A percentile compares a stretch with the other conserved stretches of the same genome.
phyloP scores from a whole-genome alignment of 2,797 vertebrate genomes.

The Brachymystax lenok region DNA sequence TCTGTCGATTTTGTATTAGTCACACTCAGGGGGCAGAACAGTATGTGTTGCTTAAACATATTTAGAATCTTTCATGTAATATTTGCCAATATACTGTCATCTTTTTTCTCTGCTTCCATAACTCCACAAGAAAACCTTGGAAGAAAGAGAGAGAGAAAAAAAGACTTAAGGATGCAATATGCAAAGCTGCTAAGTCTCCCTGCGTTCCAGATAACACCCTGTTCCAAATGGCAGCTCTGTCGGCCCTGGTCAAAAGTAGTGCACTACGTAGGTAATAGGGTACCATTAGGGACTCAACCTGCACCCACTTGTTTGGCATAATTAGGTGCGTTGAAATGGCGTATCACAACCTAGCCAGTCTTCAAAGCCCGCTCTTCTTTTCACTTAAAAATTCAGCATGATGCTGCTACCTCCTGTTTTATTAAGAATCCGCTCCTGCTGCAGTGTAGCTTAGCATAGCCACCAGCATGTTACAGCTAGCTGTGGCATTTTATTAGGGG shows the following conservation, averaged over 20 bases:
- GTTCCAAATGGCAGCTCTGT: no score
- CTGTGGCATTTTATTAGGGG: not conserved
- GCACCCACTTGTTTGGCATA: slow-evolving; percentile 4
- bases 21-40: no score
- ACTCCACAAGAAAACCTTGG: not conserved
- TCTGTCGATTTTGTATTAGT: no score
- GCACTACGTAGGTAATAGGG: no score
- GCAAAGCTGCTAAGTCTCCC: not conserved
- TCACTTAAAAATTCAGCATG: not conserved
- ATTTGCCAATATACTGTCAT: not conserved
- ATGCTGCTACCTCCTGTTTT: not conserved
- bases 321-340: not conserved
- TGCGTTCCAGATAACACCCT: no score
- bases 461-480: not conserved
- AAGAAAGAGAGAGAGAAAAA: not conserved
- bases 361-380: not conserved
- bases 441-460: not conserved
- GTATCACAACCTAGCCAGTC: not conserved
- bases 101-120: not conserved
- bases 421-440: not conserved
- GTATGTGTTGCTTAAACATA: not conserved
- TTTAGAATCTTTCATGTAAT: not conserved
- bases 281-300: no score
- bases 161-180: not conserved
- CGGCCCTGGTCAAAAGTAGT: no score